Evolutionary conservation across 2,888 invertebrate species (phyloP), one percentile per base, ranked within the genome.

Genomic region (Lobophora halterata): DNA sequence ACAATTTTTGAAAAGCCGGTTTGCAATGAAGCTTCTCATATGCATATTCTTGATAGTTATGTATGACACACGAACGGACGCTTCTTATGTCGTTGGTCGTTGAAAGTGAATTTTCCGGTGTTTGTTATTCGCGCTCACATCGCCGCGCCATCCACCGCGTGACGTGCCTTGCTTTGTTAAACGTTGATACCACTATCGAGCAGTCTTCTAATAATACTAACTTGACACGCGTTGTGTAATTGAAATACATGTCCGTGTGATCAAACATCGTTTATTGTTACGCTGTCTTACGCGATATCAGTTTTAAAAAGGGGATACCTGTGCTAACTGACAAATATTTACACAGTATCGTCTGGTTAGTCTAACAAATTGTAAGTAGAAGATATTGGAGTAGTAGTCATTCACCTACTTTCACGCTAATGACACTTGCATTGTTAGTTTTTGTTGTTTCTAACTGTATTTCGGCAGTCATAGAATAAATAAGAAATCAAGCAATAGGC

Each of bases 61-160:
- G 28, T 20, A 18, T 24, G 16, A n/a, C 25, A 13, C 26, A 13
- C 10, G 8, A 12, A 10, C 19, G 25, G 17, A 68, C 61, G 58
- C n/a, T n/a, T n/a, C n/a, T n/a, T n/a, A 63, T 68, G 65, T 68
- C 65, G 69, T 62, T 60, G 60, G 62, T 70, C 66, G 67, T 74
- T 67, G 86, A 86, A 86, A 86, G 86, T 80, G 85, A 86, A 80
- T 67, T 80, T 77, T 74, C 75, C 72, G 72, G 66, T 76, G 74
- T 76, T 85, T 83, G 72, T 75, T 77, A 83, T 81, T 80, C 80
- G 68, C 69, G 60, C 58, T 55, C 52, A 45, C 50, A 36, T 40
- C 40, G 36, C 26, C 18, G 62, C 53, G 61, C 76, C 77, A 78
- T 79, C 38, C 40, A 34, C 26, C 18, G 62, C 53, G 61, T 76